Base-by-base conservation (phyloP, 2,797 vertebrate genomes). In the Arnoldichthys spilopterus region DNA sequence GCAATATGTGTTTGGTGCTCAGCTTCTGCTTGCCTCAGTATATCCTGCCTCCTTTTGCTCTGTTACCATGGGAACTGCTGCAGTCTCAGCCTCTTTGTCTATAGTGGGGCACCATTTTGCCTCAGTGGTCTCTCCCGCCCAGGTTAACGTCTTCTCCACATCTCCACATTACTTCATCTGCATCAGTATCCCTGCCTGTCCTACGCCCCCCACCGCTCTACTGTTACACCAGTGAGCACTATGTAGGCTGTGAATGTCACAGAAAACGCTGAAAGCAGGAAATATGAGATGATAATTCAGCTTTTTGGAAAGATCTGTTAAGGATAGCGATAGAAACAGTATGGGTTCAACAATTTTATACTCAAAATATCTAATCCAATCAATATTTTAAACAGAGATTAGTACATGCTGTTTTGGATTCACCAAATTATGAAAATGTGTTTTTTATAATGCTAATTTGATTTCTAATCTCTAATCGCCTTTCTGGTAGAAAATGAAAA, bases 51-150 rank as follows among this genome's bases (percentile, higher is more conserved):
- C 73, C 70, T 30, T 82, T 88, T 86, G 47, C 62, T 92, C 89
- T 85, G 93, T 94, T 95, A 91, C 94, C 87, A 94, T 94, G 92
- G 93, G 86, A 92, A 94, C 93, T 89, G 89, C 92, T 91, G 91
- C 92, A 92, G 92, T 92, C 90, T 86, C 84, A 87, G 86, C 77
- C 83, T 85, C 86, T 85, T 83, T 84, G 84, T 83, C 79, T 86
- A 58, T 79, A 76, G 16, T 37, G 69, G 80, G 78, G 79, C 86
- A 85, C 80, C 88, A 85, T 87, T 81, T 82, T 83, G 79, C 80
- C 63, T 84, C 58, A 59, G 73, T 85, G 85, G 84, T 86, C 85
- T 86, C 77, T 85, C 79, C 85, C 82, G 85, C 74, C 75, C 78
- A 75, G 79, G 67, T 64, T 67, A 72, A 75, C 51, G 78, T 75